A percentile compares a stretch with the other conserved stretches of the same genome.
Conservation (phyloP, 1,140 invertebrate genomes). For the Leptinotarsa undecemlineata region DNA sequence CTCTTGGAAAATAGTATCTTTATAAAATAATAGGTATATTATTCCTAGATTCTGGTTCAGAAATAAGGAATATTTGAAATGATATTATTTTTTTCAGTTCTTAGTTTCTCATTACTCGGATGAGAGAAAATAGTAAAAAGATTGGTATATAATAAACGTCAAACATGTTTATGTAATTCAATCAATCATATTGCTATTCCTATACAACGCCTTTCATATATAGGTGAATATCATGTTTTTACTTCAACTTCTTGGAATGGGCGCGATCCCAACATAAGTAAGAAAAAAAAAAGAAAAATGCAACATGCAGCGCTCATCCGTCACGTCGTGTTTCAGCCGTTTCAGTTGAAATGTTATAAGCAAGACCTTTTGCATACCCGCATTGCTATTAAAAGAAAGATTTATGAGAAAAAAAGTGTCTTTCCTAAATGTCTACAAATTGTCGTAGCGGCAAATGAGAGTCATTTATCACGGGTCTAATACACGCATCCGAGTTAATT, state of each 20-base stretch:
- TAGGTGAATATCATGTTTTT: not conserved
- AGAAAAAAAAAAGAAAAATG: not conserved
- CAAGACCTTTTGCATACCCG: conserved; percentile 17
- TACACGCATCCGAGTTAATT: conserved; percentile 53
- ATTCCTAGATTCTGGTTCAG: no score
- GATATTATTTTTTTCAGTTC: no score
- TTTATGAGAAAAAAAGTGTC: conserved; percentile 52
- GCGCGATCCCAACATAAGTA: not conserved
- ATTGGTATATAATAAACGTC: no score
- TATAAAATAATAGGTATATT: no score
- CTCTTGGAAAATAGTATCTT: no score
- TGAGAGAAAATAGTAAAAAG: no score
- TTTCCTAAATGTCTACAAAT: conserved; percentile 56
- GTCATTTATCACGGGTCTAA: conserved; percentile 53
- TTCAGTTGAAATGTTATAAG: not conserved
- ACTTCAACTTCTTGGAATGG: not conserved
- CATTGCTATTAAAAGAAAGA: conserved; percentile 54
- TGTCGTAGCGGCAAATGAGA: conserved; percentile 56
- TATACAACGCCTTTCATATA: no score
- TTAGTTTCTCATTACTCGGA: no score
- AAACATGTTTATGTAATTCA: no score
- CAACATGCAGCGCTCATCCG: not conserved
- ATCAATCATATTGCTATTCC: no score
- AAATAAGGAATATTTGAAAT: no score
- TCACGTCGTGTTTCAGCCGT: not conserved